Conservation (phyloP, 2,888 invertebrate species). For the Nineta flava region DNA sequence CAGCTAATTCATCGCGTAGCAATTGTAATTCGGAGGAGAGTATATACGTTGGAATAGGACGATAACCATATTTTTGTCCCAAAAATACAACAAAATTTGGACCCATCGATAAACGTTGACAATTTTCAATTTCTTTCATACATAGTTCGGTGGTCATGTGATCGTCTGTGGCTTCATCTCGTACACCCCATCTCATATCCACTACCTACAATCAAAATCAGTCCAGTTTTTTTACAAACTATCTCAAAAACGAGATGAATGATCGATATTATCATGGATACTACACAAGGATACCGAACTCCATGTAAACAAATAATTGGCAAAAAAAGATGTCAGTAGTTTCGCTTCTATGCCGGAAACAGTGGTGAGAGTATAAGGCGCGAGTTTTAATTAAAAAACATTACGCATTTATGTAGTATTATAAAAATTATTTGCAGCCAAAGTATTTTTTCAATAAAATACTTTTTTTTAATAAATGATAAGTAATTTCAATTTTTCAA, state of each 20-base stretch:
- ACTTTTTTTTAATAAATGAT: too few relatives aligned
- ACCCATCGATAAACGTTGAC: slow-evolving; percentile 92
- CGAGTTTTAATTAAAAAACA: too few relatives aligned
- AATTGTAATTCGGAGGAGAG: slow-evolving; percentile 78
- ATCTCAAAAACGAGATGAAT: background rate
- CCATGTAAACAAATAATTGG: too few relatives aligned
- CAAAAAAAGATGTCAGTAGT: too few relatives aligned
- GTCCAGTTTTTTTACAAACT: background rate
- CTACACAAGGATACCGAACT: too few relatives aligned
- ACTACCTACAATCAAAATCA: slow-evolving; percentile 58
- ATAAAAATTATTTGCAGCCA: too few relatives aligned
- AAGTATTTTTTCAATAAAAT: too few relatives aligned
- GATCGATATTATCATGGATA: too few relatives aligned
- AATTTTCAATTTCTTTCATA: slow-evolving; percentile 96
- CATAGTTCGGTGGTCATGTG: slow-evolving; percentile 98
- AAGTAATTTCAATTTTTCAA: too few relatives aligned
- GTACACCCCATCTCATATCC: slow-evolving; percentile 97
- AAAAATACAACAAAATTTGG: slow-evolving; percentile 96
- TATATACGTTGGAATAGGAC: slow-evolving; percentile 93
- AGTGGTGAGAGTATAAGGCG: too few relatives aligned
- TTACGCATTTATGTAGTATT: too few relatives aligned
- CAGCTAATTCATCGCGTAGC: slow-evolving; percentile 70
- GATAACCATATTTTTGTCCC: slow-evolving; percentile 96
- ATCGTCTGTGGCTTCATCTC: slow-evolving; percentile 97
- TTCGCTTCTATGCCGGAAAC: too few relatives aligned